phyloP scores from a whole-genome alignment of 2,797 vertebrate species.

The Protonibea diacanthus region DNA sequence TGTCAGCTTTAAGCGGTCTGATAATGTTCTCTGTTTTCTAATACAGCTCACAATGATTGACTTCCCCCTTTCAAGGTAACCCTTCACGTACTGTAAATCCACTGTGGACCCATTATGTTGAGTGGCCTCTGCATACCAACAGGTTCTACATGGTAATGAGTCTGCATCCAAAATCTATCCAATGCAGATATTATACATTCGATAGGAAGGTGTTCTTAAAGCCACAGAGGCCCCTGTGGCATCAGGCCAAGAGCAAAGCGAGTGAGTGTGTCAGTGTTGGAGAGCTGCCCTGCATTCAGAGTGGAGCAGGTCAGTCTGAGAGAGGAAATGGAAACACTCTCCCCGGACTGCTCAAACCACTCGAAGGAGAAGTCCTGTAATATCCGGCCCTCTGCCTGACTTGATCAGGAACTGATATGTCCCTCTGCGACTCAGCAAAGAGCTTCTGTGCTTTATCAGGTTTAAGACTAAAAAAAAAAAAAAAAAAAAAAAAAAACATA shows the following conservation, averaged over 20 bases:
- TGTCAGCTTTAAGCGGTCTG: conserved; percentile 1
- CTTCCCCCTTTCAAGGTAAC: conserved; percentile 56
- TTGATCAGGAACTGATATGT: conserved; percentile 51
- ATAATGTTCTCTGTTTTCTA: conserved; percentile 8
- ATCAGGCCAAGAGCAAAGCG: conserved; percentile 37
- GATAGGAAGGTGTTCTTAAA: conserved; percentile 13
- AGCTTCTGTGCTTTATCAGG: conserved; percentile 7
- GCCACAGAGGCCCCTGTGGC: conserved; percentile 27
- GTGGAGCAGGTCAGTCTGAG: conserved; percentile 43
- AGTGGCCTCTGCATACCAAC: conserved; percentile 45
- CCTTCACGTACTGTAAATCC: conserved; percentile 37
- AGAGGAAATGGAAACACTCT: conserved; percentile 54
- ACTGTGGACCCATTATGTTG: conserved; percentile 30
- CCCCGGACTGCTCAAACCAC: conserved; percentile 33
- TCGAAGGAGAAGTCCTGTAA: conserved; percentile 57
- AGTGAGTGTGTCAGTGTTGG: conserved; percentile 42
- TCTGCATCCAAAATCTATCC: conserved; percentile 24
- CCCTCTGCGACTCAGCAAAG: conserved; percentile 33
- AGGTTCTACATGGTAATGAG: conserved; percentile 58
- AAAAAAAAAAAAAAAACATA: neutral
- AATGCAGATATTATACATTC: conserved; percentile 28
- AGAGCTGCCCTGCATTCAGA: conserved; percentile 65
- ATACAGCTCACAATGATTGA: conserved; percentile 54
- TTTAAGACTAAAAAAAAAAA: neutral
- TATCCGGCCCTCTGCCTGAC: conserved; percentile 44